Evolutionary conservation across 2,797 vertebrate species (phyloP).

Genomic region (Acipenser oxyrinchus): DNA sequence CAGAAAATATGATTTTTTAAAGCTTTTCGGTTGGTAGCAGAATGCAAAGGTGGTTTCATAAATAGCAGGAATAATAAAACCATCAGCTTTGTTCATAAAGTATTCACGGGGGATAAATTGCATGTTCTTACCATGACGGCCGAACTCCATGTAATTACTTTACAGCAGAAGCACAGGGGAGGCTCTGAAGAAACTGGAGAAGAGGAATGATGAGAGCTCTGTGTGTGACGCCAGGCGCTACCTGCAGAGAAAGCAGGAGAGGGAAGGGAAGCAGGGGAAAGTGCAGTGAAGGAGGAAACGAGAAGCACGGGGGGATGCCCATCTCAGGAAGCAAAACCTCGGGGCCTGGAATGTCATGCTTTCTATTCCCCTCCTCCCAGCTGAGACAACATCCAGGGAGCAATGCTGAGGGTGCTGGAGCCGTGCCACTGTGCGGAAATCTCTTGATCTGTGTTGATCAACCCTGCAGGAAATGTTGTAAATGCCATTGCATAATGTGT

Average conservation of each 20-base stretch:
- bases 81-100: too few species aligned
- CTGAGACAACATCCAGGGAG: background rate
- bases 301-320: background rate
- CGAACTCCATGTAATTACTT: background rate
- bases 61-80: too few species aligned
- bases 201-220: slow-evolving; percentile 58
- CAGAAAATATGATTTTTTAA: too few species aligned
- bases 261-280: slow-evolving; percentile 18
- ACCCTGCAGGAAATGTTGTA: background rate
- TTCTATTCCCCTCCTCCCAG: background rate
- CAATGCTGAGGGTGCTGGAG: background rate
- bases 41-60: too few species aligned
- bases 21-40: too few species aligned
- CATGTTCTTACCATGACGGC: too few species aligned
- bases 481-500: background rate
- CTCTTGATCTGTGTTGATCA: background rate
- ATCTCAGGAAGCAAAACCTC: background rate
- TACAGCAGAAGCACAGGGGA: slow-evolving; percentile 37
- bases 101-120: too few species aligned
- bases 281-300: slow-evolving; percentile 17
- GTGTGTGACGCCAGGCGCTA: slow-evolving; percentile 71
- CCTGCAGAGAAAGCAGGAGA: slow-evolving; percentile 56
- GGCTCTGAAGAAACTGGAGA: slow-evolving; percentile 54
- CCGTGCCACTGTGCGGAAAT: background rate
- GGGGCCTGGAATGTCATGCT: background rate